Evolutionary conservation across 2,113 vertebrate species (phyloP).

Genomic region (Lucifuga dentata): DNA sequence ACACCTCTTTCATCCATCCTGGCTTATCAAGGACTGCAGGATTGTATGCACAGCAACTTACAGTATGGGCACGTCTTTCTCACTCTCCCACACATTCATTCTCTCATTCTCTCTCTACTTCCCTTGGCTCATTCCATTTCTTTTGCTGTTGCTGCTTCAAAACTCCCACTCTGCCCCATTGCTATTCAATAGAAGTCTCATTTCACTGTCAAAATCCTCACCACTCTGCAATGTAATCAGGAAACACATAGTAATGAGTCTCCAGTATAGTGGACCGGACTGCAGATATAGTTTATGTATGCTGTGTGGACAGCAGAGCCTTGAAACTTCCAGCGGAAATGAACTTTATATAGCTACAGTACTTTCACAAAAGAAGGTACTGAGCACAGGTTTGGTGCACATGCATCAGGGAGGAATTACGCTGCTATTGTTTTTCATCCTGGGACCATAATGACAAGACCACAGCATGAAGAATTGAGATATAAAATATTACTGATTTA

Average conservation of each 20-base stretch:
- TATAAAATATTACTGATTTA: constrained; percentile 47
- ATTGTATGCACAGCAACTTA: constrained; percentile 70
- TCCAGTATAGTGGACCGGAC: constrained; percentile 27
- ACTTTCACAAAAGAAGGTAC: constrained; percentile 5
- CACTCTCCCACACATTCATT: constrained; percentile 37
- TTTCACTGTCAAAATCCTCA: constrained; percentile 63
- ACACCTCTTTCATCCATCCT: constrained; percentile 62
- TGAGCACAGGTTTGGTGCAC: constrained; percentile 15
- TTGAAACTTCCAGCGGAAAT: constrained; percentile 39
- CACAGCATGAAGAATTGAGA: constrained; percentile 20
- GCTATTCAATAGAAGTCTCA: constrained; percentile 61
- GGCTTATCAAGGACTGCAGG: constrained; percentile 77
- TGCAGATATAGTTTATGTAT: constrained; percentile 34
- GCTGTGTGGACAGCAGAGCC: constrained; percentile 22
- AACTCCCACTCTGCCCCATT: constrained; percentile 54
- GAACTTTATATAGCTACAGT: constrained; percentile 25
- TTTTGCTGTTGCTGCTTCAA: constrained; percentile 46
- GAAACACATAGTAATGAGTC: constrained; percentile 47
- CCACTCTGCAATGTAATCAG: constrained; percentile 57
- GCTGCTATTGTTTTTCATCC: constrained; percentile 16
- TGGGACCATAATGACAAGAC: constrained; percentile 6
- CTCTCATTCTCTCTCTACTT: constrained; percentile 21
- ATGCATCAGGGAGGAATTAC: constrained; percentile 29
- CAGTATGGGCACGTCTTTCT: constrained; percentile 44
- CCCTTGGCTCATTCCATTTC: constrained; percentile 18